These are phyloP conservation scores for Sinosuthora webbiana DNA, from an alignment of 2,113 vertebrate species.

Conservation along the genomic window DNA sequence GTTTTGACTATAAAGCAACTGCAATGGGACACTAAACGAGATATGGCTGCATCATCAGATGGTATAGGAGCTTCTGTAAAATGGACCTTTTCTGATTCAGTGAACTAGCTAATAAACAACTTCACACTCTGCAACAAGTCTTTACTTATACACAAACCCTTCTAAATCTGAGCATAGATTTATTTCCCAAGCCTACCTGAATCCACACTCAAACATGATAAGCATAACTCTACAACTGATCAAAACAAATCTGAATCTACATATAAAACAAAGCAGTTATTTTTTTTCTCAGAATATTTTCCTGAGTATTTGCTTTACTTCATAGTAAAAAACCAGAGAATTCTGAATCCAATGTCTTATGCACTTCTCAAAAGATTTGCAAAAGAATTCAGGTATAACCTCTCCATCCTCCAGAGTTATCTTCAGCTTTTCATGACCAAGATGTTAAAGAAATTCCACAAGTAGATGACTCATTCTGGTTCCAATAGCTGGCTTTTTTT, in stretches of 20 bases:
- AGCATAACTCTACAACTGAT: neutral
- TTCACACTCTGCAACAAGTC: neutral
- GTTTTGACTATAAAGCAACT: neutral
- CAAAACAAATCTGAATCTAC: neutral
- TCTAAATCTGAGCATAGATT: neutral
- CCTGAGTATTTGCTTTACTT: neutral
- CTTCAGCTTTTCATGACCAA: neutral
- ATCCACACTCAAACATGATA: neutral
- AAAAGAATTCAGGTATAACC: neutral
- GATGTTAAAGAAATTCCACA: neutral
- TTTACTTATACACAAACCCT: neutral
- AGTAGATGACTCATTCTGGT: neutral
- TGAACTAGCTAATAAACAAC: neutral
- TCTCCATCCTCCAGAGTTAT: neutral
- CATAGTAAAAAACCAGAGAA: neutral
- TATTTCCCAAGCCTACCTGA: neutral
- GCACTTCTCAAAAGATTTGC: neutral
- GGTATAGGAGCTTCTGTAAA: neutral
- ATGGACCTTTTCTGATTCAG: neutral
- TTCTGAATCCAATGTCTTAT: neutral
- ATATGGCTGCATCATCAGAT: neutral
- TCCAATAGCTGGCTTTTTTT: neutral
- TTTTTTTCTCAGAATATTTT: neutral
- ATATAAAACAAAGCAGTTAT: neutral
- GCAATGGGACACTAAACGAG: neutral